Percentiles rank a stretch among this genome's conserved stretches.
Evolutionary conservation across 2,113 vertebrate genomes (phyloP).

Genomic region (Mirounga angustirostris): DNA sequence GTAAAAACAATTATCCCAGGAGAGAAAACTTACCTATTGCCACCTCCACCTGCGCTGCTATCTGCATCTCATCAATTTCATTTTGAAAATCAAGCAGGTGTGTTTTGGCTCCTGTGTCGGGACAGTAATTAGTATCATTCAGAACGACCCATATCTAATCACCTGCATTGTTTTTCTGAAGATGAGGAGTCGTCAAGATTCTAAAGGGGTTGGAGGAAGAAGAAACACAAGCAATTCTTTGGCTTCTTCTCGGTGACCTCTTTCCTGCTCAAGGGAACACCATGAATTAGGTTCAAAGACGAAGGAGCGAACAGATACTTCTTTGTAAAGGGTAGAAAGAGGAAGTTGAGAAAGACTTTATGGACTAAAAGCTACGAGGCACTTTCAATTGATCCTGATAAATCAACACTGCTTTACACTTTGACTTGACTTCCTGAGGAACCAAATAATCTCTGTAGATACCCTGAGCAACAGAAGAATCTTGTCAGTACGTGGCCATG

Average conservation of each 20-base stretch:
- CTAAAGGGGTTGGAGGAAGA: neutral
- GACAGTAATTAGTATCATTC: neutral
- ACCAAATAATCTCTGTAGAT: neutral
- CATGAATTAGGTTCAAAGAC: neutral
- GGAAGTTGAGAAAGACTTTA: constrained; percentile 10
- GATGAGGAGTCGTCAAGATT: neutral
- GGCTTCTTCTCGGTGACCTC: neutral
- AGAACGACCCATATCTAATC: neutral
- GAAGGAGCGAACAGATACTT: neutral
- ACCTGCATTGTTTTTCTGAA: neutral
- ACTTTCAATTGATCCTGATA: neutral
- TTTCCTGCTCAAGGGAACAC: neutral
- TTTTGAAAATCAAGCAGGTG: constrained; percentile 36
- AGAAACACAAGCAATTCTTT: neutral
- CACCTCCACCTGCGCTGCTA: neutral
- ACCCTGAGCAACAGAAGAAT: neutral
- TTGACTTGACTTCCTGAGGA: neutral
- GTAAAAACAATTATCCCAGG: neutral
- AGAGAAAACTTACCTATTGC: neutral
- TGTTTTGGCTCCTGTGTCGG: neutral
- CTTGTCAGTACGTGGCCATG: neutral
- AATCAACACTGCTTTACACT: neutral
- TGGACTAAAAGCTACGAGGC: neutral
- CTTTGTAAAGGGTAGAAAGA: constrained; percentile 1
- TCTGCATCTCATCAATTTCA: constrained; percentile 10